Evolutionary conservation across 2,888 invertebrate genomes (phyloP), one percentile per base, ranked within the genome.

Genomic region (Abscondita cerata): DNA sequence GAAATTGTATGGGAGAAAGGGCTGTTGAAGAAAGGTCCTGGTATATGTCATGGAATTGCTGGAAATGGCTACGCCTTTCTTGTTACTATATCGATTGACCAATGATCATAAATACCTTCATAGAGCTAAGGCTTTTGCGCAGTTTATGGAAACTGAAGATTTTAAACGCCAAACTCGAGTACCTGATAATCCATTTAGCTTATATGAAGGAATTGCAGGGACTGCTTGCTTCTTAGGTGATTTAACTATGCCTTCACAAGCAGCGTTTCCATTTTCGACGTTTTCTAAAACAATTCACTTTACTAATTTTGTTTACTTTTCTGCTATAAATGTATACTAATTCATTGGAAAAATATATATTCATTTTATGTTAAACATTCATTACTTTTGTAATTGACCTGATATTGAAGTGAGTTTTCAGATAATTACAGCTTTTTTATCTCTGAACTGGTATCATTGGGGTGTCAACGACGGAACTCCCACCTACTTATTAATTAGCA

Each of bases 131-230:
- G 84, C 85, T 70, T 96, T 93, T 82, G 91, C 90, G 52, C 85
- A 89, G 62, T 92, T 95, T 75, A 81, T 95, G 78, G 84, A 83
- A 13, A 83, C 83, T 9, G 83, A 87, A 0, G 86, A 87, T 68
- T 93, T 92, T 76, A 80, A 85, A 65, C 81, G 81, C 59, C 84
- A 86, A 65, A 88, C 93, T 0, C 84, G 90, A 40, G 85, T 86
- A 11, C 95, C 95, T 0, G 95, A 95, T 78, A 84, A 85, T 69
- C 94, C 94, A 0, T 90, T 87, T 73, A 93, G 92, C 75, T 83
- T 96, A 69, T 94, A 88, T 79, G 96, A 96, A 81, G 96, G 96
- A 1, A 84, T 88, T 56, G 92, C 95, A 8, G 96, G 96, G 1
- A 91, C 94, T 1, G 89, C 90, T 6, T 95, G 94, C 74, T 96